Evolutionary conservation across 2,113 vertebrate species (phyloP), one percentile per base, ranked within the genome.

Genomic region (Clarias gariepinus): DNA sequence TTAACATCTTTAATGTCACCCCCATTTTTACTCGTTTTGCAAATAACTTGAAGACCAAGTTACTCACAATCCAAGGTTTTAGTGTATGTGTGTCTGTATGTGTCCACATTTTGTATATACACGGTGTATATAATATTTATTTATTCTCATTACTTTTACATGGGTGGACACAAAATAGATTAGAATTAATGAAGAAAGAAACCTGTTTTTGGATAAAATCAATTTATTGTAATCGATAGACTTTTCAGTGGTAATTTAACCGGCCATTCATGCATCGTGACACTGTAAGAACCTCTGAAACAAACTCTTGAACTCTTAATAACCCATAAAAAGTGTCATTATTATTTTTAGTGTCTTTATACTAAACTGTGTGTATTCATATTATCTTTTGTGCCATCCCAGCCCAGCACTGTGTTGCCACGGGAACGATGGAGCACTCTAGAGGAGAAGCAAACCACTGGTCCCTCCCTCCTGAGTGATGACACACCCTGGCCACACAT

Each of bases 371-470:
- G 18, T 15, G 12, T 58, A 5, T 15, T 69, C 55, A 57, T 18
- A 18, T 52, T 0, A 21, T 55, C 9, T 84, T 30, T 15, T 76
- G 15, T 82, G 68, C 25, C 5, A 53, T 79, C 11, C 1, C 58
- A 99, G 98, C 90, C 89, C n/a, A 73, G 58, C 0, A 0, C 85
- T 1, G 33, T 90, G 89, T 91, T 99, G 76, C 96, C 97, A 0
- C 94, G 98, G 69, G 96, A 98, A 81, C 91, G 93, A 2, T 98
- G 97, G 98, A 93, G 92, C 68, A 87, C 92, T 0, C 91, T 98
- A 78, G 96, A 97, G 89, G 36, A 25, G 6, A 94, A 96, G 63
- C 88, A 88, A 0, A 92, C 88, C 1, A 92, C 87, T 0, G 95
- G 95, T n/a, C 93, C 95, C 7, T 92, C 94, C 1, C 91, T 96